These are phyloP conservation scores for Capromys pilorides DNA, from an alignment of 2,797 vertebrate species.

Conservation along the genomic window DNA sequence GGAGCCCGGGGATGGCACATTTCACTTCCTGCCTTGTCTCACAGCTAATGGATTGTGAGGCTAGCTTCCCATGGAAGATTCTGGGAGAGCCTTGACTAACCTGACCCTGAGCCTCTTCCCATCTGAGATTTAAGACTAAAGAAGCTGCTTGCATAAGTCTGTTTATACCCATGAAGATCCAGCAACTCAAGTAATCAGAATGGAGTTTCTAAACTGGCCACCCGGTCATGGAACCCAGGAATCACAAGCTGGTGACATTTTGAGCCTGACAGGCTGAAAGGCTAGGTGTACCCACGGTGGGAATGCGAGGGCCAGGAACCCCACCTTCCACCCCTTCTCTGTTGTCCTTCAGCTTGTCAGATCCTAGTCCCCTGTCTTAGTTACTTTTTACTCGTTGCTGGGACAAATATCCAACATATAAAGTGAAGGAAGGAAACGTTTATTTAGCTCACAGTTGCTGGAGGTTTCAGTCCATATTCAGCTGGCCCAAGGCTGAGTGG, in stretches of 20 bases:
- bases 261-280: not conserved
- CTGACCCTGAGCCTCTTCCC: not conserved
- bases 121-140: not conserved
- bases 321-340: not conserved
- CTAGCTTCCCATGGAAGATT: not conserved
- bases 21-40: not conserved
- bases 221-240: not conserved
- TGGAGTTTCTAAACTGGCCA: not conserved
- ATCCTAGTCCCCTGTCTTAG: not conserved
- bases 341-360: not conserved
- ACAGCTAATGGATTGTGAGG: not conserved
- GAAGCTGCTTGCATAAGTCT: not conserved
- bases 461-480: no score
- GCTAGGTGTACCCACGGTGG: accelerated
- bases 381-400: no score
- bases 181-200: no score
- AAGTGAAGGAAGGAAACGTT: no score
- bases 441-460: no score
- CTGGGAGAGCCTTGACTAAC: not conserved
- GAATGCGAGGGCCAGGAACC: not conserved
- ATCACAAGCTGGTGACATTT: not conserved
- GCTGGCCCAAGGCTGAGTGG: no score
- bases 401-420: no score
- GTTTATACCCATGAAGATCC: not conserved
- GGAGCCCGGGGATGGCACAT: accelerated